These are phyloP conservation scores for Elmis aenea DNA, from an alignment of 2,888 invertebrate species.

Conservation along the genomic window DNA sequence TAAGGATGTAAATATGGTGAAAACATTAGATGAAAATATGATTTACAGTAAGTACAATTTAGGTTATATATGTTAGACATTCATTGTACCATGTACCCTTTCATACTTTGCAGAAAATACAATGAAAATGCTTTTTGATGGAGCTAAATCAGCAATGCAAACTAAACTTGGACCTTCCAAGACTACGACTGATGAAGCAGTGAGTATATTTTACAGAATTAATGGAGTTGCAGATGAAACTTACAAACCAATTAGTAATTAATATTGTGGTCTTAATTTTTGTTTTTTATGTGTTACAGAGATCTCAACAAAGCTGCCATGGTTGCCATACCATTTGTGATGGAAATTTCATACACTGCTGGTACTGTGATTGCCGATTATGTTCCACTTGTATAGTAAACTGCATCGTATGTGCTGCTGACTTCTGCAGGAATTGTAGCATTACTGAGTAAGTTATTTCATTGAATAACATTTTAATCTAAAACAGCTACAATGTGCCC, in stretches of 20 bases:
- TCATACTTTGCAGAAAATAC: conserved; percentile 23
- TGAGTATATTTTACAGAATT: too few relatives aligned
- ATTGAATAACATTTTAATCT: too few relatives aligned
- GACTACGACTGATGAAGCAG: too few relatives aligned
- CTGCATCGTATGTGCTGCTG: conserved; percentile 16
- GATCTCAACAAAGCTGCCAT: too few relatives aligned
- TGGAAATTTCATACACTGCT: not conserved
- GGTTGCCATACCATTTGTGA: not conserved
- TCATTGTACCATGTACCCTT: too few relatives aligned
- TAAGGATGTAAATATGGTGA: conserved; percentile 16
- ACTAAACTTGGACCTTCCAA: too few relatives aligned
- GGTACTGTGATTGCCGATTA: not conserved
- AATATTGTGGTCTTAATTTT: too few relatives aligned
- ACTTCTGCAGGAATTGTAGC: conserved; percentile 19
- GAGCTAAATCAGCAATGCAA: too few relatives aligned
- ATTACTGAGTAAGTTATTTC: conserved; percentile 23
- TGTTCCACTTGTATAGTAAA: conserved; percentile 11
- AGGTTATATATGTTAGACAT: conserved; percentile 25
- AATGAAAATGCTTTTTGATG: conserved; percentile 19
- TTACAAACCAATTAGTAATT: too few relatives aligned
- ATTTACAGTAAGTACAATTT: conserved; percentile 24
- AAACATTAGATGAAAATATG: conserved; percentile 16
- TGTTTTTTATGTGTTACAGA: not conserved
- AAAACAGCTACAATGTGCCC: too few relatives aligned
- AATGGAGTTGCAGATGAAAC: too few relatives aligned